These are phyloP conservation scores for Cariama cristata DNA, from an alignment of 2,113 vertebrate species.

Conservation along the genomic window DNA sequence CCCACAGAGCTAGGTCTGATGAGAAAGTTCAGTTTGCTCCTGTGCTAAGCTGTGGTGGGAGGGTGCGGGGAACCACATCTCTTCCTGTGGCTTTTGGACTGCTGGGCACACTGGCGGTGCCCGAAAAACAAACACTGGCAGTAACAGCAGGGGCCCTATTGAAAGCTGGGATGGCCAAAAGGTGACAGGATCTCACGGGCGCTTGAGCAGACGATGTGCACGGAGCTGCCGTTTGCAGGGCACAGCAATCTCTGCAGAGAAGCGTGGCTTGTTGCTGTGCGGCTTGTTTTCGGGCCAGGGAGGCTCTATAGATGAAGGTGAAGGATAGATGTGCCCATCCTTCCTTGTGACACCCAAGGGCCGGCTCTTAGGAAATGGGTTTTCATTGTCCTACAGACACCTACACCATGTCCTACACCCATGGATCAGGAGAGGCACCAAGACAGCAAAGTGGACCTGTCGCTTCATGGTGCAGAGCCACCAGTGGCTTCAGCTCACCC, in stretches of 20 bases:
- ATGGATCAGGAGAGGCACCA: background rate
- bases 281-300: background rate
- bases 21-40: slow-evolving; percentile 38
- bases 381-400: background rate
- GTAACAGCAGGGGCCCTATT: background rate
- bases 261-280: accelerated
- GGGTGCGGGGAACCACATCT: background rate
- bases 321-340: background rate
- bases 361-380: background rate
- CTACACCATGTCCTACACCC: too few relatives aligned
- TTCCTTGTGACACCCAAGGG: background rate
- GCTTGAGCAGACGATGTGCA: background rate
- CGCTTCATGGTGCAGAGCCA: background rate
- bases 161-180: background rate
- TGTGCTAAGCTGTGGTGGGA: background rate
- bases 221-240: accelerated
- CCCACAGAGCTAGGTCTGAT: background rate
- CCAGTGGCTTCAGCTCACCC: background rate
- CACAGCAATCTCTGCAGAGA: background rate
- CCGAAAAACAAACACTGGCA: background rate
- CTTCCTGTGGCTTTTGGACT: background rate
- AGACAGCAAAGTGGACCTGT: background rate
- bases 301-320: background rate
- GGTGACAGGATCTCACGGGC: background rate
- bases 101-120: background rate